Evolutionary conservation across 1,140 invertebrate genomes (phyloP).

Genomic region (Caenorhabditis brenneri): DNA sequence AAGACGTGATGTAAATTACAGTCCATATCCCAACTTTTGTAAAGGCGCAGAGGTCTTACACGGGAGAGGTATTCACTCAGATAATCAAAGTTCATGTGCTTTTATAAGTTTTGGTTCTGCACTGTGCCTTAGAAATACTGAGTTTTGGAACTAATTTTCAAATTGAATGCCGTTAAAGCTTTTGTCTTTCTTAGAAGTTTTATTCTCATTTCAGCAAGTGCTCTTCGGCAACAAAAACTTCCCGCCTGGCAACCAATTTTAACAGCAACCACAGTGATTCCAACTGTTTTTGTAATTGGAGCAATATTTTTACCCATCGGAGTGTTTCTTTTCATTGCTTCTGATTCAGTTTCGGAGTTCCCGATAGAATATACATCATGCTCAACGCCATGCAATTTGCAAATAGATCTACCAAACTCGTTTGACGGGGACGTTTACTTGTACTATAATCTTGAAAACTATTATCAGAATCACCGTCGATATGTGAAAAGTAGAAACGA

Average conservation of each 20-base stretch:
- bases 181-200: too few relatives aligned
- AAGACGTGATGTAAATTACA: too few relatives aligned
- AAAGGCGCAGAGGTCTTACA: too few relatives aligned
- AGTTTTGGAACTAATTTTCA: too few relatives aligned
- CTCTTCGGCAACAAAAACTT: constrained; percentile 94
- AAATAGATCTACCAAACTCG: constrained; percentile 32
- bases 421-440: constrained; percentile 86
- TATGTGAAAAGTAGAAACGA: constrained; percentile 98
- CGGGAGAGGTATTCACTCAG: too few relatives aligned
- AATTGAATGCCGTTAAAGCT: too few relatives aligned
- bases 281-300: constrained; percentile 94
- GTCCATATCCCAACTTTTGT: too few relatives aligned
- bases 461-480: constrained; percentile 96
- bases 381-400: neutral
- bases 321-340: constrained; percentile 87
- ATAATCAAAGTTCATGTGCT: too few relatives aligned
- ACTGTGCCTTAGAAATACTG: too few relatives aligned
- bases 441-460: constrained; percentile 96
- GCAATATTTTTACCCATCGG: constrained; percentile 95
- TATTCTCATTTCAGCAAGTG: constrained; percentile 87
- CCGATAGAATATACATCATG: constrained; percentile 42
- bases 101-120: too few relatives aligned
- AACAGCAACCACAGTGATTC: constrained; percentile 94
- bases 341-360: constrained; percentile 75
- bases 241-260: constrained; percentile 93